Conservation (phyloP, 2,888 invertebrate species). For the Pollenia griseotomentosa region DNA sequence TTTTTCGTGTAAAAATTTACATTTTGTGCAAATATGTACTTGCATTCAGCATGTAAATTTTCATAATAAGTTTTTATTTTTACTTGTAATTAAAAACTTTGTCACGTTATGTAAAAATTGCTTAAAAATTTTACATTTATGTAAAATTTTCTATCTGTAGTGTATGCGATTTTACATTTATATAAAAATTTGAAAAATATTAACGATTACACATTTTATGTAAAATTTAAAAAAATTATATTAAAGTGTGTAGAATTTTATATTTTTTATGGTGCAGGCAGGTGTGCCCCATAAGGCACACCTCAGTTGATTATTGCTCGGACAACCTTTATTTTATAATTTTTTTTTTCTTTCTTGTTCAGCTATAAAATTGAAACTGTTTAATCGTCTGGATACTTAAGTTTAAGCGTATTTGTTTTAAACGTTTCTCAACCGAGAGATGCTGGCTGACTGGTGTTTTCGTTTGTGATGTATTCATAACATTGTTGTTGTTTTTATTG, state of each 20-base stretch:
- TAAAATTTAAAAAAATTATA: neutral
- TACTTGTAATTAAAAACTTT: no score
- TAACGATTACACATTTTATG: neutral
- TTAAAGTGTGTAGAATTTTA: neutral
- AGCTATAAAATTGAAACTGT: conserved; percentile 54
- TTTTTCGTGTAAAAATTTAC: neutral
- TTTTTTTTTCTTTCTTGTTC: neutral
- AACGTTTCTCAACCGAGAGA: conserved; percentile 34
- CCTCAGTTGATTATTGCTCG: neutral
- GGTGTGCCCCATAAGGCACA: neutral
- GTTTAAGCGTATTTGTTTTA: conserved; percentile 53
- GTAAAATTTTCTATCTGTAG: no score
- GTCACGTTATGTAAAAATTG: no score
- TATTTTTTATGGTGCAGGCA: neutral
- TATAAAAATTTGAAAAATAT: no score
- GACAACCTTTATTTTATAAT: neutral
- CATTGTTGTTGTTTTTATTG: conserved; percentile 11
- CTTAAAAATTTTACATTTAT: no score
- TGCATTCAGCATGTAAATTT: neutral
- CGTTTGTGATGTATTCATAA: conserved; percentile 27
- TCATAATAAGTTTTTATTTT: no score
- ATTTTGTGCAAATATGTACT: neutral
- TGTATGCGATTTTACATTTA: no score
- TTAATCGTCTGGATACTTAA: conserved; percentile 56
- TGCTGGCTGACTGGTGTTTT: conserved; percentile 45